A percentile compares a stretch with the other conserved stretches of the same genome.
phyloP scores from a whole-genome alignment of 1,140 invertebrate genomes.

The Sycobia sp. region DNA sequence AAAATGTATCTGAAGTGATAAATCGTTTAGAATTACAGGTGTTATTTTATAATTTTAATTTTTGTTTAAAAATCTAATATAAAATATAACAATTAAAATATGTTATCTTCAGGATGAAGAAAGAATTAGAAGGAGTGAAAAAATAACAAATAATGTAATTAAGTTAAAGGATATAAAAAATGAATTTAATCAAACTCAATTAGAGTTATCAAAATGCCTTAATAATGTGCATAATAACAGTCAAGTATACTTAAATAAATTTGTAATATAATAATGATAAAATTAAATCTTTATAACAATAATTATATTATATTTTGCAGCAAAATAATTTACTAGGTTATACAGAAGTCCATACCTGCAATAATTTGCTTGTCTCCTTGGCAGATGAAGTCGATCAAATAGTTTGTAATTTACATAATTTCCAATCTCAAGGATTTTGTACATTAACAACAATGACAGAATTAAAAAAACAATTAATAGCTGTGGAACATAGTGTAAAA shows the following conservation, averaged over 20 bases:
- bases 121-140: slow-evolving; percentile 44
- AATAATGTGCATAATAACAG: slow-evolving; percentile 43
- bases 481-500: slow-evolving; percentile 44
- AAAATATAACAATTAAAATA: slow-evolving; percentile 4
- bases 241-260: slow-evolving; percentile 33
- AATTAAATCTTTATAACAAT: slow-evolving; percentile 2
- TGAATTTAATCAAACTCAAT: slow-evolving; percentile 49
- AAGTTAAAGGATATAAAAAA: slow-evolving; percentile 56
- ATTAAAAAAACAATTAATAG: slow-evolving; percentile 46
- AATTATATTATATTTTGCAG: slow-evolving; percentile 35
- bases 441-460: slow-evolving; percentile 42
- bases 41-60: slow-evolving; percentile 30
- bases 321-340: slow-evolving; percentile 37
- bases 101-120: slow-evolving; percentile 47
- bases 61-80: slow-evolving; percentile 5
- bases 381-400: slow-evolving; percentile 54
- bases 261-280: not conserved
- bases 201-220: slow-evolving; percentile 41
- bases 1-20: slow-evolving; percentile 45
- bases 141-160: slow-evolving; percentile 44
- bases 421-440: slow-evolving; percentile 42
- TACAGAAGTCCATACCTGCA: slow-evolving; percentile 40
- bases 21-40: slow-evolving; percentile 49
- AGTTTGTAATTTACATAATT: slow-evolving; percentile 44
- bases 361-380: slow-evolving; percentile 45